phyloP scores from a whole-genome alignment of 2,797 vertebrate species.

The Myripristis jacobus region DNA sequence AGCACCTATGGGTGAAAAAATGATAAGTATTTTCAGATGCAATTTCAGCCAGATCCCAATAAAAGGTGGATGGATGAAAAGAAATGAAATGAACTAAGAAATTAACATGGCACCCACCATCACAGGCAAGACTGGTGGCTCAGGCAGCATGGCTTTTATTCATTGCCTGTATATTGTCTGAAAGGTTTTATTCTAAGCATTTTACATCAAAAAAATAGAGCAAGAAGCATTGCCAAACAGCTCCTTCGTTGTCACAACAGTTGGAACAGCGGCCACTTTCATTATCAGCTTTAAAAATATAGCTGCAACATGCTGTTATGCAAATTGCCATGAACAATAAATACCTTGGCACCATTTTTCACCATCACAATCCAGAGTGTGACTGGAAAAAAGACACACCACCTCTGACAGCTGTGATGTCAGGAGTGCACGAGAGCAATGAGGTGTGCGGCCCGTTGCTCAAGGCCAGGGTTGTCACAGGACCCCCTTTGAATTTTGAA shows the following conservation, averaged over 20 bases:
- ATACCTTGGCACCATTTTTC: slow-evolving; percentile 22
- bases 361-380: slow-evolving; percentile 31
- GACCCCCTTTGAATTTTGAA: slow-evolving; percentile 55
- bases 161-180: not conserved
- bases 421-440: slow-evolving; percentile 49
- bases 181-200: not conserved
- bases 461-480: slow-evolving; percentile 40
- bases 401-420: slow-evolving; percentile 47
- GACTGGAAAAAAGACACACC: slow-evolving; percentile 4
- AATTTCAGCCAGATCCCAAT: not conserved
- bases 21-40: not conserved
- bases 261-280: not conserved
- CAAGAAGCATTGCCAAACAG: not conserved
- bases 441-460: slow-evolving; percentile 44
- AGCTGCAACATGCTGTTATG: not conserved
- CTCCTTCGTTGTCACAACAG: not conserved
- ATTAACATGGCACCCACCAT: no score
- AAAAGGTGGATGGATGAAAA: not conserved
- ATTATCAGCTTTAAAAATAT: not conserved
- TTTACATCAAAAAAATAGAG: not conserved
- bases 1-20: not conserved
- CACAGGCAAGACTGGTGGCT: no score
- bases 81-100: not conserved
- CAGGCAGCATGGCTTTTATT: no score
- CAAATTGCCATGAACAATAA: slow-evolving; percentile 25